phyloP scores from a whole-genome alignment of 2,113 vertebrate genomes.

The Protobothrops mucrosquamatus region DNA sequence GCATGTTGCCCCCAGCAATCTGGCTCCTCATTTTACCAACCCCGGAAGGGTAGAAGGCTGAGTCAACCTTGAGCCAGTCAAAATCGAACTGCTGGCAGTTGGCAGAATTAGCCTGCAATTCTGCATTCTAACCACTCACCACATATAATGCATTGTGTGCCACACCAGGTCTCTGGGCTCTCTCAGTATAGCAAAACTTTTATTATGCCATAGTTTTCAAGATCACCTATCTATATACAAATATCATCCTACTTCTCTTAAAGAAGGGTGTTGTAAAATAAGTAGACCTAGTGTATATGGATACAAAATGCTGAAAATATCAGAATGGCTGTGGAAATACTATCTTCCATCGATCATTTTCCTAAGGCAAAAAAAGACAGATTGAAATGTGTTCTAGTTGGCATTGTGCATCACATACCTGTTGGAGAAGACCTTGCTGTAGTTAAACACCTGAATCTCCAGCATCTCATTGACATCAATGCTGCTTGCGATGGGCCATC shows the following conservation, averaged over 20 bases:
- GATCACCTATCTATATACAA: background rate
- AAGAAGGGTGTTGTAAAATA: background rate
- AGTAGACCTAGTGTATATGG: background rate
- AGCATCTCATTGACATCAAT: constrained; percentile 87
- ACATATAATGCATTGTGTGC: background rate
- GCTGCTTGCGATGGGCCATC: constrained; percentile 88
- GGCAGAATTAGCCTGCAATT: background rate
- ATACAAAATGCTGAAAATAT: background rate
- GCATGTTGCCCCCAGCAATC: background rate
- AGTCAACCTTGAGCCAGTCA: background rate
- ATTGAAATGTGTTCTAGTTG: background rate
- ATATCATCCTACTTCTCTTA: background rate
- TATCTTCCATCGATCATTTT: background rate
- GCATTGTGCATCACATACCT: constrained; percentile 71
- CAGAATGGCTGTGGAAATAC: background rate
- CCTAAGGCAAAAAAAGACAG: background rate
- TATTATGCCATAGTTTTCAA: background rate
- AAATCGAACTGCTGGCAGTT: background rate
- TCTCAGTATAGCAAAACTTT: background rate
- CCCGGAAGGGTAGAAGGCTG: background rate
- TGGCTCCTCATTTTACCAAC: background rate
- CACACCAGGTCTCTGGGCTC: background rate
- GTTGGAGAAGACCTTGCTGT: constrained; percentile 97
- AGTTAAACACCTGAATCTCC: constrained; percentile 94
- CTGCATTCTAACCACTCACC: background rate